Evolutionary conservation across 2,888 invertebrate species (phyloP), one percentile per base, ranked within the genome.

Genomic region (Nemotelus nigrinus): DNA sequence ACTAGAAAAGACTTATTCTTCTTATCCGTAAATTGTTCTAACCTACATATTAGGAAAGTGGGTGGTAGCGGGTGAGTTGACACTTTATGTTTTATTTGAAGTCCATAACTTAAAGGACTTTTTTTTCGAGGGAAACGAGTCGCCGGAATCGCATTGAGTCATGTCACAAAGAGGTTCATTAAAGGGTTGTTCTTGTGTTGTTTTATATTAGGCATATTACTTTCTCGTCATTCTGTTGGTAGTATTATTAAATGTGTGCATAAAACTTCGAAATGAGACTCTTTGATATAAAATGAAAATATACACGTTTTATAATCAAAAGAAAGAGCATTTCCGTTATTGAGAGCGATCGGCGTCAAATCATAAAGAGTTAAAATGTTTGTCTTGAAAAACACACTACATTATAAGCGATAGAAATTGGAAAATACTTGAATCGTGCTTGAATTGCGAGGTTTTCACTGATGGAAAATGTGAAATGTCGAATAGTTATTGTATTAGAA

Each of bases 11-110:
- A 74, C 74, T 60, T 74, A 60, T 74, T 74, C 25, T 25, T 25
- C 74, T 63, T 74, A 60, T 60, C 48, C 60, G 63, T 45, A 45
- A 63, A 48, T 47, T 41, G n/a, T 70, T 60, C 58, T 72, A 74
- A 63, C 74, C 74, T 74, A 74, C 60, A 60, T 63, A 60, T 70
- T 74, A 63, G 48, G 45, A 43, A 74, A 63, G 3, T 10, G 60
- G 8, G 25, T 74, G 74, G 74, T 25, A 25, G 25, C 25, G 25
- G 25, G 25, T 60, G 47, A 44, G 60, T 10, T 41, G 74, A 60
- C 74, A 74, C 48, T 74, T 74, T 74, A 74, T 74, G 74, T 74
- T 74, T 74, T 74, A 74, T 74, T 74, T 74, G 74, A 74, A 48
- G 60, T 74, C 60, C 41, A 74, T 74, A 74, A 74, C 74, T 74